Evolutionary conservation across 2,113 vertebrate species (phyloP), one percentile per base, ranked within the genome.

Genomic region (Holacanthus passer): DNA sequence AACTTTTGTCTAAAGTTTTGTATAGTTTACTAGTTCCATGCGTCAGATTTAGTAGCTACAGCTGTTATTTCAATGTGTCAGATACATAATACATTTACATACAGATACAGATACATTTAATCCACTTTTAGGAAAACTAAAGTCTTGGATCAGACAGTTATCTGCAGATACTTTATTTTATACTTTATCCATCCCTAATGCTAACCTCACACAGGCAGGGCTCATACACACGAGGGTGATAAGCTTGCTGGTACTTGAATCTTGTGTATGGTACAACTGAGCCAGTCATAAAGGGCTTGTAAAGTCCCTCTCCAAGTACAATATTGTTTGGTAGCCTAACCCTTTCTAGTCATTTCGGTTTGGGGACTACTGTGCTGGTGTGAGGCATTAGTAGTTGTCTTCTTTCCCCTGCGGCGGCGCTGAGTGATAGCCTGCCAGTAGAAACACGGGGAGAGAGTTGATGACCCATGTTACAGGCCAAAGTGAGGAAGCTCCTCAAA

Each of bases 401-500:
- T 82, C 83, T 84, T 50, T 52, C 41, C 77, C 73, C 60, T 72
- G 66, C 1, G 17, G 64, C 47, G 59, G 45, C n/a, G 37, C 73
- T 88, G 88, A 90, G 74, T 82, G 78, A 93, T 91, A 39, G 84
- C 79, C 84, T 89, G 86, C 82, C 79, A 84, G 67, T 7, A 24
- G 52, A 78, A 78, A 81, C 83, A 24, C 35, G 12, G 41, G 56
- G 47, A 69, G 14, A 83, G 73, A 86, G 72, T 39, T 48, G 66
- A 89, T 84, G 87, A 86, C 83, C 74, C 55, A 47, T 53, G 62
- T 77, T 79, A 77, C 31, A 56, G 69, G 73, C 81, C 77, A 72
- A 45, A 48, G 45, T 45, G 60, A 75, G 47, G 65, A 77, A 77
- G 78, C 79, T 65, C 73, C 86, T 81, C 60, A 73, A 53, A 68